Base-by-base conservation (phyloP, 2,888 invertebrate genomes). In the Drosophila barbarae region DNA sequence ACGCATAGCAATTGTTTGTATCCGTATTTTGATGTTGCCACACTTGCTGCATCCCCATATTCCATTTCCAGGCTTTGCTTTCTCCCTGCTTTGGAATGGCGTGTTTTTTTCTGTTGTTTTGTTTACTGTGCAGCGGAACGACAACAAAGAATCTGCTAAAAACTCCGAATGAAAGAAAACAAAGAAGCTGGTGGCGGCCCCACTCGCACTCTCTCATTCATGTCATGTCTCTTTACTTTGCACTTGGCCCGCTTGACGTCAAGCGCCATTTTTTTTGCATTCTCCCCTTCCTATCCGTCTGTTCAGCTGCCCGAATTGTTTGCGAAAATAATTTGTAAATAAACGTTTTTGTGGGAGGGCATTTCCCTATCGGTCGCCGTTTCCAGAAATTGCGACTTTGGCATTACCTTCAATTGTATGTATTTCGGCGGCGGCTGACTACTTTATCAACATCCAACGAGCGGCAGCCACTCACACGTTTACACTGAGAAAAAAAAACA, bases 361-460 rank as follows among this genome's bases (percentile, higher is more conserved):
- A 63, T 78, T 84, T 84, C 73, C 78, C 82, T 76, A 69, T 61
- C 63, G 53, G 63, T 69, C 60, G 15, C 34, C 60, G 21, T 30
- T 68, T 72, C 71, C 65, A 78, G 79, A 84, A 84, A 79, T 78
- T 82, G 84, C 79, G 79, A 69, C 79, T 79, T 83, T 79, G 80
- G 70, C 61, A 52, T 74, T 74, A 58, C 60, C 61, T 52, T 67
- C 74, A 69, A 60, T 65, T 65, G 71, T 68, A 46, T 58, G 71
- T 65, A 41, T 52, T 58, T 50, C 56, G 78, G 70, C 46, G 32
- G 18, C 13, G 28, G 12, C 66, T 28, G 34, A 46, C 58, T 75
- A 72, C 76, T 82, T 76, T 82, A 76, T 76, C 82, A 82, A 71
- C 66, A 75, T 51, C 35, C 51, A 57, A 53, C 30, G 32, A 13